Conservation (phyloP, 2,888 invertebrate genomes). For the Agrotis puta region DNA sequence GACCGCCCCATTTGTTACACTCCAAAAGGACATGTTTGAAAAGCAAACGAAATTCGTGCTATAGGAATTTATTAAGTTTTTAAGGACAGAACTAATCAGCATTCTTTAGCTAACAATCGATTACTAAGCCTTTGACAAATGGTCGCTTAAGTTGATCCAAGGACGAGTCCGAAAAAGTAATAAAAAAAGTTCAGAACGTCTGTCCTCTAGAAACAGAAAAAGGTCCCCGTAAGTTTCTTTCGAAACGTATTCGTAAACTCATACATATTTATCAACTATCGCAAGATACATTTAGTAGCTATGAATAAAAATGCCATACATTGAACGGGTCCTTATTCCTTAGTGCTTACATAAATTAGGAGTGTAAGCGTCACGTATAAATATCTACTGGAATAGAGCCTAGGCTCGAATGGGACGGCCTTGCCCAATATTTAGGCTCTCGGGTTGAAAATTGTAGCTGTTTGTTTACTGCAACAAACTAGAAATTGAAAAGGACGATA, state of each 20-base stretch:
- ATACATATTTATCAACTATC: slow-evolving; percentile 41
- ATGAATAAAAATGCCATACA: slow-evolving; percentile 45
- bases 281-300: slow-evolving; percentile 35
- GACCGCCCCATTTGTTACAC: slow-evolving; percentile 3
- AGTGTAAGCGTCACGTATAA: slow-evolving; percentile 43
- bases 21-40: background rate
- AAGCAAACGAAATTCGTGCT: background rate
- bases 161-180: slow-evolving; percentile 1
- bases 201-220: slow-evolving; percentile 1
- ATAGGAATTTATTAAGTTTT: background rate
- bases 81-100: slow-evolving; percentile 10
- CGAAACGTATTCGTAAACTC: background rate
- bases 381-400: slow-evolving; percentile 36
- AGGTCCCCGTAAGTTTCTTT: slow-evolving; percentile 6
- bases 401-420: slow-evolving; percentile 11
- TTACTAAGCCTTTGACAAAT: slow-evolving; percentile 11
- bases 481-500: slow-evolving; percentile 18
- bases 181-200: slow-evolving; percentile 9
- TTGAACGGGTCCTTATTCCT: slow-evolving; percentile 17
- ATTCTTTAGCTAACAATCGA: slow-evolving; percentile 11
- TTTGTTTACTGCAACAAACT: slow-evolving; percentile 24
- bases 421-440: slow-evolving; percentile 31
- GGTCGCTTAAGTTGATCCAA: background rate
- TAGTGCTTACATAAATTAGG: slow-evolving; percentile 46
- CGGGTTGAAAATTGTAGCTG: slow-evolving; percentile 31